Evolutionary conservation across 2,113 vertebrate genomes (phyloP).

Genomic region (Nestor notabilis): DNA sequence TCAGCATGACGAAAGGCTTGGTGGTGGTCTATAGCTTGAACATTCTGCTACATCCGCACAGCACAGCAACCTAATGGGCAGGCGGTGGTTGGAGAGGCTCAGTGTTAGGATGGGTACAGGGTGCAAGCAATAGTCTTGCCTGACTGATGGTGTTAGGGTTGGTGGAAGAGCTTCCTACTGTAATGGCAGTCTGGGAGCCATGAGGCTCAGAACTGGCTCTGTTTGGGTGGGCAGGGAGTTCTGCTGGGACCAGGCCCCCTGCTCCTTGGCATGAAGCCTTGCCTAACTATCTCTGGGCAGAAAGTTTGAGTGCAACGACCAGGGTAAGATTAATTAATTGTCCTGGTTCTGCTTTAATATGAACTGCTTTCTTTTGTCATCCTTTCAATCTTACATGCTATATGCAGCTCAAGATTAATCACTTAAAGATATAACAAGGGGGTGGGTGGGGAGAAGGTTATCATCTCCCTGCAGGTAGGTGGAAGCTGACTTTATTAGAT

Average conservation of each 20-base stretch:
- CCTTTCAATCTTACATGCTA: neutral
- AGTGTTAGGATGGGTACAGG: neutral
- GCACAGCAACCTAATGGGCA: neutral
- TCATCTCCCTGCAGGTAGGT: neutral
- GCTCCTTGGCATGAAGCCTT: neutral
- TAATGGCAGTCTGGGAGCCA: neutral
- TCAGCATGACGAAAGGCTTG: neutral
- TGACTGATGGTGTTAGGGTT: neutral
- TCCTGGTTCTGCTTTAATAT: neutral
- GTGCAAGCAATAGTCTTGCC: neutral
- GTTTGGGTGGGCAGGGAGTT: neutral
- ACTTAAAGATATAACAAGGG: neutral
- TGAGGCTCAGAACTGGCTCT: neutral
- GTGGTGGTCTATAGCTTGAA: neutral
- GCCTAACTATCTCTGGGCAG: neutral
- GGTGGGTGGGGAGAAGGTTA: neutral
- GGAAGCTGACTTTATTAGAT: neutral
- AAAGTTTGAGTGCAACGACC: neutral
- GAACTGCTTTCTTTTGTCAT: neutral
- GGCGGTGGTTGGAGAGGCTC: neutral
- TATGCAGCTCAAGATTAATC: neutral
- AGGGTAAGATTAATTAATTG: neutral
- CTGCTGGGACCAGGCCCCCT: neutral
- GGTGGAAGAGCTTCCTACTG: neutral
- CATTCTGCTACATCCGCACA: rapidly evolving